Conservation (phyloP, 2,888 invertebrate genomes). For the Heteromurus nitidus region DNA sequence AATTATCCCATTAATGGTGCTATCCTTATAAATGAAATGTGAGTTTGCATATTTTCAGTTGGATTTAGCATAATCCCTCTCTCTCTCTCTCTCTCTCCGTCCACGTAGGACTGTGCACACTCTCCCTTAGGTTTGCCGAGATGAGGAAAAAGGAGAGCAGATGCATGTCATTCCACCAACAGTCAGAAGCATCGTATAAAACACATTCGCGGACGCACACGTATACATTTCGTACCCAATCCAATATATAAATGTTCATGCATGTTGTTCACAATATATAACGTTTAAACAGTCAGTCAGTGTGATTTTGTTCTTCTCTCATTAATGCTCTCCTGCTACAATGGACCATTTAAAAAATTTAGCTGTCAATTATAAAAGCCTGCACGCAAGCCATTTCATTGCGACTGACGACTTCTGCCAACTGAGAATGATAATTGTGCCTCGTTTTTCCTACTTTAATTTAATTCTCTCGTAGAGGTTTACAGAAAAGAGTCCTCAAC, state of each 20-base stretch:
- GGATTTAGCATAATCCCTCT: conserved; percentile 30
- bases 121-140: no score
- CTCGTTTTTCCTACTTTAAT: conserved; percentile 63
- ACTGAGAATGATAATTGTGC: conserved; percentile 61
- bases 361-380: conserved; percentile 65
- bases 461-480: conserved; percentile 56
- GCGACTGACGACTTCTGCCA: conserved; percentile 56
- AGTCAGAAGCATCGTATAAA: conserved; percentile 3
- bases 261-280: background rate
- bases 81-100: background rate
- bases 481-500: conserved; percentile 23
- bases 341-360: conserved; percentile 65
- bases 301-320: conserved; percentile 61
- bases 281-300: conserved; percentile 29
- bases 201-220: no score
- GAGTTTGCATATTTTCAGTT: conserved; percentile 31
- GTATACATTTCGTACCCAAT: no score
- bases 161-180: conserved; percentile 43
- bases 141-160: conserved; percentile 47
- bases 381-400: conserved; percentile 55
- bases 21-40: conserved; percentile 52
- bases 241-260: no score
- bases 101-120: background rate
- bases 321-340: conserved; percentile 63
- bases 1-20: conserved; percentile 59